phyloP scores from a whole-genome alignment of 2,797 vertebrate genomes.

The Bufotes viridis region DNA sequence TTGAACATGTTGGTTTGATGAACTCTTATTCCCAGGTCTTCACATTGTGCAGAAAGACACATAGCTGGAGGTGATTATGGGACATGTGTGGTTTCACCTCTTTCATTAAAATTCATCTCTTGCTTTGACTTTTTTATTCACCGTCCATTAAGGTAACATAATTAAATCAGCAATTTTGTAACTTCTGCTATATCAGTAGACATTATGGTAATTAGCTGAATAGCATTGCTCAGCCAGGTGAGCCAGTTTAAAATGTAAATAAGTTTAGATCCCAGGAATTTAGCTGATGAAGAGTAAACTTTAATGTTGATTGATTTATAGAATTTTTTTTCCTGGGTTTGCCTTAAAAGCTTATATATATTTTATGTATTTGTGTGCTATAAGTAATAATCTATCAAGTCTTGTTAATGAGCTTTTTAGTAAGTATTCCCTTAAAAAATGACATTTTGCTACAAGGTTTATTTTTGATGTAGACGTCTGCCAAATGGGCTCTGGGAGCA shows the following conservation, averaged over 20 bases:
- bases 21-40: not conserved
- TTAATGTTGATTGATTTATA: constrained; percentile 72
- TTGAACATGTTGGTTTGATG: not conserved
- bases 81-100: constrained; percentile 32
- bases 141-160: constrained; percentile 64
- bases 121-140: constrained; percentile 49
- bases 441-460: not conserved
- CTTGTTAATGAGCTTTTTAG: not conserved
- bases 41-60: not conserved
- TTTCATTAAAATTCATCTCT: constrained; percentile 54
- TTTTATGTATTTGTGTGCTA: constrained; percentile 43
- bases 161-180: constrained; percentile 65
- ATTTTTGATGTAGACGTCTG: not conserved
- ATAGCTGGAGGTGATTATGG: constrained; percentile 36
- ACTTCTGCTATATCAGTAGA: constrained; percentile 65
- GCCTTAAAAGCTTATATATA: constrained; percentile 63
- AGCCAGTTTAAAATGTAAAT: constrained; percentile 71
- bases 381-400: not conserved
- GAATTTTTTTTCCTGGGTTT: constrained; percentile 68
- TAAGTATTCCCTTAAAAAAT: not conserved
- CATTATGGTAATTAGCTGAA: constrained; percentile 67
- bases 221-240: constrained; percentile 66
- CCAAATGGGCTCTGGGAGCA: not conserved
- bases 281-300: constrained; percentile 66
- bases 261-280: constrained; percentile 63